These are phyloP conservation scores for Myathropa florea DNA, from an alignment of 2,888 invertebrate species.

Conservation along the genomic window DNA sequence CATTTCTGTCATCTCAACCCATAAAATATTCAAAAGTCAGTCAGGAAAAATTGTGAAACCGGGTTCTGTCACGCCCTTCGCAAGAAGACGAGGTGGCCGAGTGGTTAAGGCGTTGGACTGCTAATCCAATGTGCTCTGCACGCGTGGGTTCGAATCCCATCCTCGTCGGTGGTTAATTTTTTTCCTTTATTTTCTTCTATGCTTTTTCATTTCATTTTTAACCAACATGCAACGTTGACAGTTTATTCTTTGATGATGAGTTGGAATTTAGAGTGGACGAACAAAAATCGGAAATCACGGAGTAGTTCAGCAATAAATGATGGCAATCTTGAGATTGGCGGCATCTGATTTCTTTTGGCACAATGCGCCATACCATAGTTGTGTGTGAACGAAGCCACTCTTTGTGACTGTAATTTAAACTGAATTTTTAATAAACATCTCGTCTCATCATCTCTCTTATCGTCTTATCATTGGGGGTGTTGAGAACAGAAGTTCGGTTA, in stretches of 20 bases:
- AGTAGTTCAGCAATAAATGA: too few relatives aligned
- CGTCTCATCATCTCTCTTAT: too few relatives aligned
- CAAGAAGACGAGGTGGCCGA: conserved; percentile 88
- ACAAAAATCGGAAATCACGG: too few relatives aligned
- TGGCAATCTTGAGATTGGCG: too few relatives aligned
- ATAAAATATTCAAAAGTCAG: not conserved
- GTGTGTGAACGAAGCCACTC: too few relatives aligned
- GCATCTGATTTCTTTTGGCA: too few relatives aligned
- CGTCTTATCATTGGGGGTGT: too few relatives aligned
- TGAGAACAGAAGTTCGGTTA: too few relatives aligned
- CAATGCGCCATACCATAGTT: too few relatives aligned
- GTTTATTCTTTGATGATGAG: not conserved
- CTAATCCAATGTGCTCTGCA: conserved; percentile 93
- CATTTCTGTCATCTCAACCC: not conserved
- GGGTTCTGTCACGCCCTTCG: conserved; percentile 6
- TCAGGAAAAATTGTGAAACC: conserved; percentile 27
- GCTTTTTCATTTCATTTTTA: not conserved
- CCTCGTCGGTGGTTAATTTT: conserved; percentile 83
- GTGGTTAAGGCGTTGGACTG: conserved; percentile 93
- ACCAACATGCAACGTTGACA: not conserved
- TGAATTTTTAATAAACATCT: too few relatives aligned
- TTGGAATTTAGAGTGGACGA: too few relatives aligned
- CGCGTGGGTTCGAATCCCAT: conserved; percentile 92
- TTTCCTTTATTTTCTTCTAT: conserved; percentile 30
- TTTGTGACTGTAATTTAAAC: too few relatives aligned